Conservation (phyloP, 1,140 invertebrate species). For the Drosophila punjabiensis region DNA sequence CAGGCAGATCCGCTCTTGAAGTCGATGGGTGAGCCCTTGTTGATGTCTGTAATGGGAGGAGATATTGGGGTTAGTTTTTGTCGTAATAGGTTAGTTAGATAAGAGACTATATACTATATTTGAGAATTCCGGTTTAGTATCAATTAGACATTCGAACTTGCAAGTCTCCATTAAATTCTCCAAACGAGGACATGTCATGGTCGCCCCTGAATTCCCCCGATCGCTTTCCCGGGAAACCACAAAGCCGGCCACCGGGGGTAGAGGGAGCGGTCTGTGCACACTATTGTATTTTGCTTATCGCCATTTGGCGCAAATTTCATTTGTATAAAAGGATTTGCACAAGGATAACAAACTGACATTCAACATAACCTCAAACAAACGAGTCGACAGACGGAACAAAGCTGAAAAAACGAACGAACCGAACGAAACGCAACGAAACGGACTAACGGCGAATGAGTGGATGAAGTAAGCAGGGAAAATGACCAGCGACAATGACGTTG, state of each 20-base stretch:
- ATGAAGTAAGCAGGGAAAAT: constrained; percentile 72
- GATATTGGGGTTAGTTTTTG: neutral
- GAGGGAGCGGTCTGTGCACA: constrained; percentile 21
- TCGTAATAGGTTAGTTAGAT: neutral
- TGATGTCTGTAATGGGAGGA: constrained; percentile 88
- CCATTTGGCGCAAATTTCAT: constrained; percentile 83
- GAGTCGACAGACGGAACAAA: constrained; percentile 57
- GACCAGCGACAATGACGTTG: constrained; percentile 78
- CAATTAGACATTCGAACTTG: constrained; percentile 14
- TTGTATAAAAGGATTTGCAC: constrained; percentile 85
- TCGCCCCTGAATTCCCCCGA: neutral
- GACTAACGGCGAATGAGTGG: constrained; percentile 49
- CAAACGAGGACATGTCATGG: constrained; percentile 1
- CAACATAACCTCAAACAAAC: constrained; percentile 84
- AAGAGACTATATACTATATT: neutral
- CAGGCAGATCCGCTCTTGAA: constrained; percentile 89
- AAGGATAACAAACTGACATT: constrained; percentile 83
- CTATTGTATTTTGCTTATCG: constrained; percentile 82
- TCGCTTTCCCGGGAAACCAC: constrained; percentile 26
- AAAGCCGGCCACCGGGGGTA: neutral
- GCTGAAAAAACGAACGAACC: constrained; percentile 42
- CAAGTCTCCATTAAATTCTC: constrained; percentile 52
- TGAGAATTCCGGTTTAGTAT: constrained; percentile 21
- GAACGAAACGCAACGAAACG: constrained; percentile 36
- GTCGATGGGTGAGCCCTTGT: constrained; percentile 94